Base-by-base conservation (phyloP, 2,797 vertebrate species). In the Fundulus diaphanus region DNA sequence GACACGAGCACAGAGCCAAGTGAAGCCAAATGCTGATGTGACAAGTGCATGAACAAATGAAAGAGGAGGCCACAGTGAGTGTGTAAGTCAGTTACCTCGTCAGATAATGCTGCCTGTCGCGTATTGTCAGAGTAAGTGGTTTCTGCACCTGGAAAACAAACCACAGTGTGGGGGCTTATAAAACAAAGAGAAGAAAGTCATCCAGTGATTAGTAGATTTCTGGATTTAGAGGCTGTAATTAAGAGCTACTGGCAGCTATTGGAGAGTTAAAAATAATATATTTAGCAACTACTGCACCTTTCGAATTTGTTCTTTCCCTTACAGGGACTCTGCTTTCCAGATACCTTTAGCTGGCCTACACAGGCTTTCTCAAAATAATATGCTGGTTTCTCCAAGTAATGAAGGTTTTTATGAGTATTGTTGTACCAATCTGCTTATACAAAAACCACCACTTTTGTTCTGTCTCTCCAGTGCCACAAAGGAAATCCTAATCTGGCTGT, bases 51-150 rank as follows among this genome's bases (percentile, higher is more conserved):
- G 2, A 37, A 61, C 2, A 8, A 27, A 51, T 11, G 54, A 33
- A 35, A 46, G 31, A 69, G 1, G 42, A 12, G 35, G 1, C 7
- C 11, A 42, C 22, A 57, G 29, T 33, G 42, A 7, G 7, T 70
- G 33, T 77, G 73, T 44, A 66, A 77, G n/a, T 16, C 9, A 0
- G 2, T 78, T 85, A 93, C 92, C 67, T 79, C 3, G 68, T 91
- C 69, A 24, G 0, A 1, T 51, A 0, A 46, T 2, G 65, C 0
- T 0, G 33, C 1, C 12, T 1, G 0, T 71, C 67, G 11, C 4
- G 68, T 0, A 12, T 86, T 59, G 71, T 92, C 89, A 2, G 76
- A 0, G 24, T 0, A 69, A 80, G 90, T 3, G 20, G 5, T 77
- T 15, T 7, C 46, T 49, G 0, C 0, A 70, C 3, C 81, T 85